Conservation (phyloP, 2,113 vertebrate genomes). For the Scatophagus argus region DNA sequence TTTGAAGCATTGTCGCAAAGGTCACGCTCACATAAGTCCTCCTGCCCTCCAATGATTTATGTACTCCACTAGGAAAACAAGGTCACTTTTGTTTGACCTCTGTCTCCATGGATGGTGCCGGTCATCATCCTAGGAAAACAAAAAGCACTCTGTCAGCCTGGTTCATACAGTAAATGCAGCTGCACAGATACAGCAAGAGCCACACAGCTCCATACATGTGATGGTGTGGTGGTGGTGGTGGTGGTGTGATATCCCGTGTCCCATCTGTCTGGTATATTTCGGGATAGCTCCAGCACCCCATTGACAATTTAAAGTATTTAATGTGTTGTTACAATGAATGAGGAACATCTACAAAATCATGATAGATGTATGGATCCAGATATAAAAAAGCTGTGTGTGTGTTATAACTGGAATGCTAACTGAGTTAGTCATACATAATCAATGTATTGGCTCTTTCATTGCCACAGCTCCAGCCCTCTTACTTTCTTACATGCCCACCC, state of each 20-base stretch:
- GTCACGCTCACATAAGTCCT: background rate
- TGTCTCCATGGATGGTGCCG: slow-evolving; percentile 11
- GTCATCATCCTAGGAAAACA: background rate
- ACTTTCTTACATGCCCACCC: background rate
- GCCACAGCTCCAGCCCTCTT: slow-evolving; percentile 20
- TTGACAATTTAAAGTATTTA: background rate
- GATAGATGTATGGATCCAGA: background rate
- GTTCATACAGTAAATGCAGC: background rate
- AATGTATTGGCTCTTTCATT: background rate
- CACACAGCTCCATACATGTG: background rate
- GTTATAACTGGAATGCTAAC: background rate
- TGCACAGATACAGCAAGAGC: background rate
- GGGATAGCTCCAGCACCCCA: background rate
- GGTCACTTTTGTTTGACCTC: slow-evolving; percentile 17
- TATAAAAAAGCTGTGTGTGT: background rate
- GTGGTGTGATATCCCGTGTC: background rate
- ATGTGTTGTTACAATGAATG: background rate
- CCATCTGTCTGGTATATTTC: background rate
- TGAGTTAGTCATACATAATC: slow-evolving; percentile 5
- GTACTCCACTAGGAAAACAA: slow-evolving; percentile 10
- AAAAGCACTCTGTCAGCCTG: background rate
- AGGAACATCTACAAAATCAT: background rate
- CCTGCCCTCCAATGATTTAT: slow-evolving; percentile 6
- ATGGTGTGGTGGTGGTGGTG: background rate
- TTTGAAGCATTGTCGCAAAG: too few relatives aligned